Base-by-base conservation (phyloP, 2,797 vertebrate genomes). In the Arrhamphus sclerolepis region DNA sequence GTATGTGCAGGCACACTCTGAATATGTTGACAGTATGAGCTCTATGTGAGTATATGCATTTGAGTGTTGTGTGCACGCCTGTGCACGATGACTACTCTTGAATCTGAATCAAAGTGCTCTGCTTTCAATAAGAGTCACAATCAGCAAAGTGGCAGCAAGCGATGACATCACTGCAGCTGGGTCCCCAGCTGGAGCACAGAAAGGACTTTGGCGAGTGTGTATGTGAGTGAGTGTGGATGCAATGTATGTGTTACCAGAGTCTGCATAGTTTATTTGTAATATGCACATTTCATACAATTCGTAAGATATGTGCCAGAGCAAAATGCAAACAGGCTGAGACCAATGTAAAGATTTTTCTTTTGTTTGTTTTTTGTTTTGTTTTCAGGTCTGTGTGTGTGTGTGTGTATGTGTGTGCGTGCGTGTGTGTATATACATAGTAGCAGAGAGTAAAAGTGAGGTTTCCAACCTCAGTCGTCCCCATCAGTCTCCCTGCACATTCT, bases 101-200 rank as follows among this genome's bases (percentile, higher is more conserved):
- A 92, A 90, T 78, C 81, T 51, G 75, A 92, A 93, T 93, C 89
- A 91, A 93, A 93, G 89, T 80, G 80, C 85, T 94, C 95, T 97
- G 95, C 92, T 95, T 96, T 94, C 91, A 95, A 96, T 95, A 95
- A 90, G 89, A 90, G 84, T 89, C 87, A 93, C 92, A 93, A 95
- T 96, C 94, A 94, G 94, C 90, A 94, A 95, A 94, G 94, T 94
- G 91, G 93, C 93, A 90, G 91, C 92, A 88, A 89, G 78, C 76
- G 81, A 92, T 97, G 94, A 96, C 94, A 94, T 96, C 94, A 97
- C 82, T 89, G 93, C 95, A 96, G 95, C 95, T 95, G 95, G 89
- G 90, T 89, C 83, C 92, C 94, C 89, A 91, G 88, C 85, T 92
- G 89, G 85, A 90, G 84, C 81, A 79, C 86, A 90, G 83, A 89